Conservation (phyloP, 2,888 invertebrate species). For the Euplexia lucipara region DNA sequence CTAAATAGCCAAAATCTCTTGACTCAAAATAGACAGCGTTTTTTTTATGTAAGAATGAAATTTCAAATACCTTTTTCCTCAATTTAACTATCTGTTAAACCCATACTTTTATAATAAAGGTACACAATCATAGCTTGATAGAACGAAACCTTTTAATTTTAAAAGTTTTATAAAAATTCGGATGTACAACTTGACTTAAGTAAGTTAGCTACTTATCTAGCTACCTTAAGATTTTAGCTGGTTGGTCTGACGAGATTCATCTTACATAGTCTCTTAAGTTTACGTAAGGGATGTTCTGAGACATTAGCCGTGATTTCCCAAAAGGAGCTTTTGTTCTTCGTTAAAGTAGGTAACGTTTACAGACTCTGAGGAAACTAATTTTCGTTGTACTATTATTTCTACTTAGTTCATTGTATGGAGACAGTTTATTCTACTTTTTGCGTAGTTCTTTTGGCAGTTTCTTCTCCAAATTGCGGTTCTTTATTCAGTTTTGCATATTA, state of each 20-base stretch:
- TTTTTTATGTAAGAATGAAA: not conserved
- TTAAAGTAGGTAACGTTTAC: constrained; percentile 50
- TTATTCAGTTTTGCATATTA: not conserved
- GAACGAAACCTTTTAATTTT: constrained; percentile 22
- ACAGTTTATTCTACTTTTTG: constrained; percentile 12
- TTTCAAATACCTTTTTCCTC: constrained; percentile 21
- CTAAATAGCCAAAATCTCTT: not conserved
- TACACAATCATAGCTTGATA: constrained; percentile 21
- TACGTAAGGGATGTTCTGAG: constrained; percentile 54
- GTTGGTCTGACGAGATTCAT: constrained; percentile 37
- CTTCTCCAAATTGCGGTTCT: not conserved
- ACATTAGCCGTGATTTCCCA: constrained; percentile 69
- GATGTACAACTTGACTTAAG: constrained; percentile 14
- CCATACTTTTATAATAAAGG: constrained; percentile 19
- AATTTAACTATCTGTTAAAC: constrained; percentile 42
- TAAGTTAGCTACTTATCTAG: constrained; percentile 19
- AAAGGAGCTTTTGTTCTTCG: constrained; percentile 61
- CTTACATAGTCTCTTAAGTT: constrained; percentile 55
- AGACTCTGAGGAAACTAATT: constrained; percentile 50
- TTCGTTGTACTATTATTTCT: constrained; percentile 51
- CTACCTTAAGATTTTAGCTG: constrained; percentile 26
- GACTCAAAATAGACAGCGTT: constrained; percentile 1
- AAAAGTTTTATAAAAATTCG: constrained; percentile 14
- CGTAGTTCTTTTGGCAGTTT: not conserved
- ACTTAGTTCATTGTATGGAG: constrained; percentile 26